Evolutionary conservation across 2,113 vertebrate species (phyloP), one percentile per base, ranked within the genome.

Genomic region (Eptesicus fuscus): DNA sequence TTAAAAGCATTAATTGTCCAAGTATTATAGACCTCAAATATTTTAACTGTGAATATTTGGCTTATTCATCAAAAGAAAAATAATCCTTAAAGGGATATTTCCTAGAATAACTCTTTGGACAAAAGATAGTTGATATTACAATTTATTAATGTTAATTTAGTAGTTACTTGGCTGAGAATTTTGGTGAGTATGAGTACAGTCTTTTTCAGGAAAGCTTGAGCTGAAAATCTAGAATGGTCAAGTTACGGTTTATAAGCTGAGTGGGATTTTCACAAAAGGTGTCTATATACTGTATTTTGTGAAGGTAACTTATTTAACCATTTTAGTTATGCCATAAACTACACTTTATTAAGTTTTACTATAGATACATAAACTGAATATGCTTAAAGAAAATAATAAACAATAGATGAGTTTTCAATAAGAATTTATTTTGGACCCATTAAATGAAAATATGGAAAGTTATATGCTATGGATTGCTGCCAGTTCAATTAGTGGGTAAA

Each of bases 351-450:
- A 83, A 70, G 44, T 1, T 92, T 92, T 76, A 42, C n/a, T 61
- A 28, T 5, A 47, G 16, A 56, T 70, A 92, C 25, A 61, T 61
- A 28, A 94, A 82, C 25, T 65, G 65, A 90, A 88, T 87, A n/a
- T 92, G 2, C 65, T 88, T 90, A 28, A 95, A 83, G 14, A 90
- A 5, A 96, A 84, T 12, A 93, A 91, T 67, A 85, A 95, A 59
- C 4, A 91, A 40, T 30, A 92, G 25, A 67, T 96, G 73, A 77
- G 7, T 73, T 95, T 91, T 95, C 49, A 32, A 4, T 65, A 84
- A 92, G 44, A 92, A 93, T 95, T 83, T 90, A 23, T 51, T 95
- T 88, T 74, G 37, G n/a, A 88, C 82, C 32, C 80, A 73, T 67
- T 44, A 95, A 89, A 88, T 71, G 61, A 95, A 59, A 89, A 82